Evolutionary conservation across 1,140 invertebrate genomes (phyloP).

Genomic region (Neuroterus valhalla): DNA sequence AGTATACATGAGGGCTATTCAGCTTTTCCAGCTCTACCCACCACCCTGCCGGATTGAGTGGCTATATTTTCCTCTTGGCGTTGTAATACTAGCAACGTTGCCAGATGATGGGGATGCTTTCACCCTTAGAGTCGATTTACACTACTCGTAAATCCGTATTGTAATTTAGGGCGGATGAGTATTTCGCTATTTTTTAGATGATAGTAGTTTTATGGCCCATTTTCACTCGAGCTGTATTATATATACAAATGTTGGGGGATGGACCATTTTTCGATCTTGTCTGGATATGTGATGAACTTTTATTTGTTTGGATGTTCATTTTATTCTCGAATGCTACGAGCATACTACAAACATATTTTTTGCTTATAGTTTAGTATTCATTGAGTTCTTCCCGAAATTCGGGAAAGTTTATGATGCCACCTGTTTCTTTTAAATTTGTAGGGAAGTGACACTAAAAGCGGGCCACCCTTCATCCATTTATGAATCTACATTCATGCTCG

Average conservation of each 20-base stretch:
- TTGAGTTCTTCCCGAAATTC: too few relatives aligned
- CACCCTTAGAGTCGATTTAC: slow-evolving; percentile 14
- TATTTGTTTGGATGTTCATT: too few relatives aligned
- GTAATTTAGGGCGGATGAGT: slow-evolving; percentile 14
- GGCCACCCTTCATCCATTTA: too few relatives aligned
- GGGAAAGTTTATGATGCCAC: too few relatives aligned
- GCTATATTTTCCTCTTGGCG: slow-evolving; percentile 50
- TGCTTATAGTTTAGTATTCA: too few relatives aligned
- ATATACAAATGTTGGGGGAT: slow-evolving; percentile 11
- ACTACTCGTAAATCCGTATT: background rate
- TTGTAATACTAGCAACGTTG: slow-evolving; percentile 29
- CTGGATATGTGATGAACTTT: too few relatives aligned
- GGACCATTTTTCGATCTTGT: background rate
- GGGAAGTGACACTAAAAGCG: too few relatives aligned
- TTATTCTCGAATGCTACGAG: too few relatives aligned
- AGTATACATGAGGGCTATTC: slow-evolving; percentile 47
- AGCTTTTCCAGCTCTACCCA: slow-evolving; percentile 38
- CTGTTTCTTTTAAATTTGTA: too few relatives aligned
- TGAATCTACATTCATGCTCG: too few relatives aligned
- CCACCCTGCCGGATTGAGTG: slow-evolving; percentile 46
- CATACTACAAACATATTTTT: too few relatives aligned
- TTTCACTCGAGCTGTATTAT: background rate
- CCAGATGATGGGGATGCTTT: slow-evolving; percentile 15
- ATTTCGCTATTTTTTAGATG: background rate
- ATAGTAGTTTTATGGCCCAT: background rate